phyloP scores from a whole-genome alignment of 2,888 invertebrate genomes.

The Andrena fulva region DNA sequence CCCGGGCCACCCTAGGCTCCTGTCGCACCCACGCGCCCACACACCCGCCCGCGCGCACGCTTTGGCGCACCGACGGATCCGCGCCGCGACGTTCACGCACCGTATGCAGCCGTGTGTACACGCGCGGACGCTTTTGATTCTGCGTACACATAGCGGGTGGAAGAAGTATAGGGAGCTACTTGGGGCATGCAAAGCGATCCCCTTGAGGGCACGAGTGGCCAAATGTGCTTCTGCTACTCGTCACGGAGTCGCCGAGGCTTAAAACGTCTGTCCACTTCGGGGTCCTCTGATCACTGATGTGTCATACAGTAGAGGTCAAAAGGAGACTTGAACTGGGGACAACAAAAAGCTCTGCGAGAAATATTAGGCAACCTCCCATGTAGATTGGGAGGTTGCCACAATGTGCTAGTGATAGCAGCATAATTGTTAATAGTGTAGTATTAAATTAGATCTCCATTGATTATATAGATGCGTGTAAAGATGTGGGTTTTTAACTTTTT shows the following conservation, averaged over 20 bases:
- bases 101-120: background rate
- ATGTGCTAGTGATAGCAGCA: no score
- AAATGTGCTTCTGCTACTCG: no score
- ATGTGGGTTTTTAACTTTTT: no score
- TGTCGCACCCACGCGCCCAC: slow-evolving; percentile 14
- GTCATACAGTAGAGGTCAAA: background rate
- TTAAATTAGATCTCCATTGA: no score
- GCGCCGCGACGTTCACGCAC: slow-evolving; percentile 34
- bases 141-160: background rate
- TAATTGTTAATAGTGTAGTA: no score
- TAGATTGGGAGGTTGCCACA: no score
- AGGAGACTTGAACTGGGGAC: no score
- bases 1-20: background rate
- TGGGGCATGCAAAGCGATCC: no score
- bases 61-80: slow-evolving; percentile 35
- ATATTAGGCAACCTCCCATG: no score
- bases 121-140: slow-evolving; percentile 12
- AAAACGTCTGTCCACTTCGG: background rate
- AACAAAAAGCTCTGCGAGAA: no score
- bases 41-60: slow-evolving; percentile 10
- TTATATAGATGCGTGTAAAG: no score
- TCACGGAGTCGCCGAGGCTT: background rate
- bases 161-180: background rate
- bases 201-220: no score
- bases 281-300: background rate